Conservation (phyloP, 1,140 invertebrate species). For the Chymomyza costata region DNA sequence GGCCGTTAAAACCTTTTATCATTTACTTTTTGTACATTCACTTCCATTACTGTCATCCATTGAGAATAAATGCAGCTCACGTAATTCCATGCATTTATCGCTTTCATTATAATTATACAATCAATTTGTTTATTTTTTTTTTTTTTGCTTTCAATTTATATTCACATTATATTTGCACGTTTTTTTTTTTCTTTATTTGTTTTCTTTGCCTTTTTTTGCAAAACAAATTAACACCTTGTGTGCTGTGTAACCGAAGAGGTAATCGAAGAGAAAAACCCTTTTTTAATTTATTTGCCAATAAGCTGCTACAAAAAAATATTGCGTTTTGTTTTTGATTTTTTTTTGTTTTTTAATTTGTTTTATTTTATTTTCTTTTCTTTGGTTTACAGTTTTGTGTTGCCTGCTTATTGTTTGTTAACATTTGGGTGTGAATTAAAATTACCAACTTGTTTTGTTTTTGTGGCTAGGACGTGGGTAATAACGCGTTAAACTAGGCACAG, state of each 20-base stretch:
- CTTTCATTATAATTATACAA: conserved; percentile 58
- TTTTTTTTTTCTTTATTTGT: conserved; percentile 30
- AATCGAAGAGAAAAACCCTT: conserved; percentile 38
- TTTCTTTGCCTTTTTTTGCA: conserved; percentile 6
- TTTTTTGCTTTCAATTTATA: conserved; percentile 16
- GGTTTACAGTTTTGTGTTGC: conserved; percentile 18
- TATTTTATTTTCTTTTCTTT: background rate
- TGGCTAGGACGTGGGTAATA: too few relatives aligned
- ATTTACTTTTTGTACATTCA: conserved; percentile 8
- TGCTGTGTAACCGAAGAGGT: background rate
- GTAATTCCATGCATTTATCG: conserved; percentile 44
- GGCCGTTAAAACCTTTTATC: too few relatives aligned
- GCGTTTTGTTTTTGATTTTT: conserved; percentile 16
- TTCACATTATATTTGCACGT: conserved; percentile 26
- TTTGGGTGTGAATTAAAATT: conserved; percentile 55
- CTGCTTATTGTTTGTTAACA: conserved; percentile 15
- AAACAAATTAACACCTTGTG: conserved; percentile 11
- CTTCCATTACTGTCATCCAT: conserved; percentile 43
- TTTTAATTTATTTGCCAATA: conserved; percentile 53
- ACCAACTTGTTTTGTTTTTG: conserved; percentile 65
- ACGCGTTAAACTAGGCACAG: too few relatives aligned
- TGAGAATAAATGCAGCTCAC: conserved; percentile 63
- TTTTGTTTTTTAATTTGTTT: too few relatives aligned
- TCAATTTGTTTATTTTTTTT: conserved; percentile 28
- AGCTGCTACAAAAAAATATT: background rate